phyloP scores from a whole-genome alignment of 2,113 vertebrate genomes.

The Callopanchax toddi region DNA sequence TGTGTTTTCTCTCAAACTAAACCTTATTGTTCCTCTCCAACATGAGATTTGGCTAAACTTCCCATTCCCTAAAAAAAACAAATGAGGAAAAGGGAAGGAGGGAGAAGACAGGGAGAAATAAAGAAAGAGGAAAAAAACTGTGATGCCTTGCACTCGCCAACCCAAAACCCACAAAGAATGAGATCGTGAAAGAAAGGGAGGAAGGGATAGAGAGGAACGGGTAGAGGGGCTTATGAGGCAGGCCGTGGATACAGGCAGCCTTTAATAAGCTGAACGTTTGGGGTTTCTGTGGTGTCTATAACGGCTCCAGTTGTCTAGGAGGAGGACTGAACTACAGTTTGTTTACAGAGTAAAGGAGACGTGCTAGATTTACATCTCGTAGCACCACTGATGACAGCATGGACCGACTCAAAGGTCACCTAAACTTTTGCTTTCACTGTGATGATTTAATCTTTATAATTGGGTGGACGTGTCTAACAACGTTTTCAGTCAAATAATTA shows the following conservation, averaged over 20 bases:
- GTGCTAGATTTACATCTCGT: conserved; percentile 20
- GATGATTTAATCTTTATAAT: not conserved
- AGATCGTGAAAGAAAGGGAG: conserved; percentile 45
- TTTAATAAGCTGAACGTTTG: conserved; percentile 63
- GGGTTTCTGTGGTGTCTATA: conserved; percentile 70
- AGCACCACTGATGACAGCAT: conserved; percentile 31
- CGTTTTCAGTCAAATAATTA: not conserved
- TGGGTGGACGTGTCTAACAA: not conserved
- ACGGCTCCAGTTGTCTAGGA: conserved; percentile 77
- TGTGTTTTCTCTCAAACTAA: conserved; percentile 53
- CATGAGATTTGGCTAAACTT: conserved; percentile 50
- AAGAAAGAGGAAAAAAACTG: conserved; percentile 25
- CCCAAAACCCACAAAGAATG: conserved; percentile 70
- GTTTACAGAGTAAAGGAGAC: conserved; percentile 55
- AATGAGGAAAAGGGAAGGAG: conserved; percentile 31
- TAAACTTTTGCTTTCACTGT: not conserved
- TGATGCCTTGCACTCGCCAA: conserved; percentile 51
- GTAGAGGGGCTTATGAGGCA: conserved; percentile 62
- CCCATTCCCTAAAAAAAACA: not conserved
- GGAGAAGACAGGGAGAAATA: conserved; percentile 11
- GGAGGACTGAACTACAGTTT: conserved; percentile 62
- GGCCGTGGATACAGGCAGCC: conserved; percentile 53
- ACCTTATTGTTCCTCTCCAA: conserved; percentile 55
- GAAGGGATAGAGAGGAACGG: conserved; percentile 39
- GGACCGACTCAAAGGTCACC: conserved; percentile 15